Conservation (phyloP, 2,113 vertebrate species). For the Oostethus manadensis region DNA sequence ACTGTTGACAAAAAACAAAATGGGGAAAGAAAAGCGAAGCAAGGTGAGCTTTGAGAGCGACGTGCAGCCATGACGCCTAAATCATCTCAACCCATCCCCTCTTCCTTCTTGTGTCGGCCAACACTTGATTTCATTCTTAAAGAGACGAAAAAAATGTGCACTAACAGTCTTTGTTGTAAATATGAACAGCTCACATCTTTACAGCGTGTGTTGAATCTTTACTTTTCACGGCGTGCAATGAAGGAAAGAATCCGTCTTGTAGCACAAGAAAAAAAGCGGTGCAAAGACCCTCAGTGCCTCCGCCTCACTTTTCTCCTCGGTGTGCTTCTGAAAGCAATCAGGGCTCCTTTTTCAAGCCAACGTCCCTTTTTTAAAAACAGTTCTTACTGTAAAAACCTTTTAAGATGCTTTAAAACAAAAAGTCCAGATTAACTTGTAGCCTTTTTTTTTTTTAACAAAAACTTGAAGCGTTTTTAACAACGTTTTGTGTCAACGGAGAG, state of each 20-base stretch:
- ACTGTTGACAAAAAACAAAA: slow-evolving; percentile 68
- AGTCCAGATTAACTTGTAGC: slow-evolving; percentile 1
- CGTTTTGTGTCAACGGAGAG: slow-evolving; percentile 13
- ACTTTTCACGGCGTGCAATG: slow-evolving; percentile 57
- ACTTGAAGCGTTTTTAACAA: no score
- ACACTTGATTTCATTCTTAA: slow-evolving; percentile 37
- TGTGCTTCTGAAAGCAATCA: background rate
- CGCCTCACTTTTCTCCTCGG: background rate
- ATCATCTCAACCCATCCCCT: slow-evolving; percentile 18
- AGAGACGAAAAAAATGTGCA: slow-evolving; percentile 60
- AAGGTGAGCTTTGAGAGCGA: slow-evolving; percentile 72
- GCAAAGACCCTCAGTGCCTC: slow-evolving; percentile 15
- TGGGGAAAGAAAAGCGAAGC: slow-evolving; percentile 33
- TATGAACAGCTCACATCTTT: slow-evolving; percentile 21
- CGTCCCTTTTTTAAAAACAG: background rate
- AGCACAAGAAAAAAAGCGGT: slow-evolving; percentile 27
- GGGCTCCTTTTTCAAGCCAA: slow-evolving; percentile 2
- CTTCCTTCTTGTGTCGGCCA: no score
- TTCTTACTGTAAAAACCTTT: background rate
- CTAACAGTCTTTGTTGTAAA: slow-evolving; percentile 72
- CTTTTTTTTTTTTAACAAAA: slow-evolving; percentile 10
- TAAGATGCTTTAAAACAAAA: slow-evolving; percentile 1
- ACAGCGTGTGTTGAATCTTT: background rate
- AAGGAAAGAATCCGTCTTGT: slow-evolving; percentile 51
- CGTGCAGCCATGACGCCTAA: slow-evolving; percentile 69